Base-by-base conservation (phyloP, 2,797 vertebrate genomes). In the Sylvilagus floridanus region DNA sequence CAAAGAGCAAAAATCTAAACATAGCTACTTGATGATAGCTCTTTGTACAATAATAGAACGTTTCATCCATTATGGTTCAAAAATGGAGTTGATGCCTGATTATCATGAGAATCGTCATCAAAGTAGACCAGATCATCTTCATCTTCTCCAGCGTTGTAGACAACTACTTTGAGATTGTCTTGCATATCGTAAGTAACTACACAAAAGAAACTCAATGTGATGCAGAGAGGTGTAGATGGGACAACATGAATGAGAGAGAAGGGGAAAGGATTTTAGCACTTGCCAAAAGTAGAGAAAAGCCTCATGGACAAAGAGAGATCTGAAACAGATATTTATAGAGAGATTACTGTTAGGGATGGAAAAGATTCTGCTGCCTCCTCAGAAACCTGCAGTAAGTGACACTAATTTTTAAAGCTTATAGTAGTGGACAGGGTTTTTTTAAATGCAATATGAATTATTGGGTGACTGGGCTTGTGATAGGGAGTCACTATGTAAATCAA, bases 171-270 rank as follows among this genome's bases (percentile, higher is more conserved):
- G 37, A 54, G 35, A 35, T 0, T 60, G n/a, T n/a, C 4, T 2
- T 84, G 21, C 8, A 50, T 4, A 42, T 10, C 0, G 1, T 1
- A 0, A 87, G 21, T 6, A 37, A 0, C 0, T 71, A 35, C 35
- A 30, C 13, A 90, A 14, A 2, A 79, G 63, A 35, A 86, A 57
- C 26, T 76, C 60, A 52, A 2, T 21, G 42, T 13, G 19, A 83
- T 26, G 17, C 19, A 26, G 7, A n/a, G 7, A 84, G 13, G 28
- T 26, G 28, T 9, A 47, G 69, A 42, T 12, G 47, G 57, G 2
- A 66, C 9, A 32, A 12, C 5, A 28, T 19, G 32, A 50, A 13
- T 37, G 8, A 78, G 35, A 72, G 24, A 22, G 26, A 42, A 71
- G 0, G 6, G 28, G 21, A 26, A 73, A n/a, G 4, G 50, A 11